These are phyloP conservation scores for Ramphastos sulfuratus DNA, from an alignment of 2,113 vertebrate species.

Conservation along the genomic window DNA sequence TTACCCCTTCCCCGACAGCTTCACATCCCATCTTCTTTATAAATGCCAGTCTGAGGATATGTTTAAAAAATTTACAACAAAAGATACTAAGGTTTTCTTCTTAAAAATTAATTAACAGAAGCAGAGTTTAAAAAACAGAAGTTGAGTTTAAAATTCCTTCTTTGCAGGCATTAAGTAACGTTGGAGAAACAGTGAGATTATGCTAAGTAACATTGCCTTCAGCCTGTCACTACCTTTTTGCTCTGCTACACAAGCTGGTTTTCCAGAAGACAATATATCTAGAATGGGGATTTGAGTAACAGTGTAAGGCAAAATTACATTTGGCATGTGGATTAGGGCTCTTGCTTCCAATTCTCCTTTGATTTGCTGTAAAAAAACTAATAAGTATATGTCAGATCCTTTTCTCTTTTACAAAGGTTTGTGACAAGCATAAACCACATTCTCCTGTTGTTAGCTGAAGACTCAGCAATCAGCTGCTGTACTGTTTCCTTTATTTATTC, in stretches of 20 bases:
- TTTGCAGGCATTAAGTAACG: constrained; percentile 2
- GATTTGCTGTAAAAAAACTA: constrained; percentile 56
- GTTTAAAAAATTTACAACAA: not conserved
- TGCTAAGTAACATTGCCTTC: not conserved
- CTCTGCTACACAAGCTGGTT: not conserved
- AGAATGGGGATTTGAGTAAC: constrained; percentile 42
- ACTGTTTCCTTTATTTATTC: constrained; percentile 26
- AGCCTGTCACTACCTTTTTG: constrained; percentile 26
- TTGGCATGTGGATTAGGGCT: constrained; percentile 56
- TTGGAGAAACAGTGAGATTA: constrained; percentile 41
- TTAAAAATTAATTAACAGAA: constrained; percentile 21
- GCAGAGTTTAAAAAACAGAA: not conserved
- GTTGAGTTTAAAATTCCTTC: constrained; percentile 14
- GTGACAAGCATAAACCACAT: constrained; percentile 44
- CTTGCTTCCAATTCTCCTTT: constrained; percentile 46
- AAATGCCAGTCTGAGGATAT: not conserved
- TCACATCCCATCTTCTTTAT: not conserved
- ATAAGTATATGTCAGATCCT: constrained; percentile 48
- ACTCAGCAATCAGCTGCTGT: not conserved
- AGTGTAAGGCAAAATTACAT: constrained; percentile 58
- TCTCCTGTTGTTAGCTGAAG: constrained; percentile 41
- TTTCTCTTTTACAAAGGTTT: constrained; percentile 41
- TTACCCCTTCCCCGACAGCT: too few relatives aligned
- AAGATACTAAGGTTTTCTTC: not conserved
- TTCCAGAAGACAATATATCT: constrained; percentile 10